Percentiles rank a stretch among this genome's conserved stretches.
Conservation (phyloP, 2,797 vertebrate genomes). For the Chaetophractus vellerosus region DNA sequence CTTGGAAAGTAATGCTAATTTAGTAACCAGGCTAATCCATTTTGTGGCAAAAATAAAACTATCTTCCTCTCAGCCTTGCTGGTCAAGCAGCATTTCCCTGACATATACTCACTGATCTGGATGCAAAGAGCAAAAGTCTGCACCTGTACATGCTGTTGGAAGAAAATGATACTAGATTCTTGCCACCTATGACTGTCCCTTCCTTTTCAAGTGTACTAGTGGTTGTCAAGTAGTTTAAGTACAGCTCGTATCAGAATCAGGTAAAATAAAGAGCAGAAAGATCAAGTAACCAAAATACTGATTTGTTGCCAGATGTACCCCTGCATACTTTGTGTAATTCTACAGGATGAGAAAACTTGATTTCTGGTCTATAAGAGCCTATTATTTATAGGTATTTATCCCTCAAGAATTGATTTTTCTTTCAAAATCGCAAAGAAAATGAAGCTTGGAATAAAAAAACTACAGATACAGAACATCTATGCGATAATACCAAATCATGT, state of each 20-base stretch:
- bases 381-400: conserved; percentile 12
- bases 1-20: background rate
- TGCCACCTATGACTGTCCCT: background rate
- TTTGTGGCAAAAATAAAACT: background rate
- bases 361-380: background rate
- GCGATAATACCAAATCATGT: background rate
- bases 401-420: background rate
- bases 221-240: background rate
- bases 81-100: background rate
- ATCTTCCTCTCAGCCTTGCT: background rate
- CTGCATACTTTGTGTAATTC: background rate
- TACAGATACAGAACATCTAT: background rate
- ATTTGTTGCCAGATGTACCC: background rate
- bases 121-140: background rate
- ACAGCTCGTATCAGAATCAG: background rate
- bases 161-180: background rate
- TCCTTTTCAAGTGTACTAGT: background rate
- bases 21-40: background rate
- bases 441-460: background rate
- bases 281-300: background rate
- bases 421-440: background rate
- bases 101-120: background rate
- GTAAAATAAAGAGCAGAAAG: conserved; percentile 13
- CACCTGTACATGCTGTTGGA: background rate
- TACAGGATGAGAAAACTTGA: background rate